phyloP scores from a whole-genome alignment of 2,888 invertebrate species.

The Drosophila koepferae region DNA sequence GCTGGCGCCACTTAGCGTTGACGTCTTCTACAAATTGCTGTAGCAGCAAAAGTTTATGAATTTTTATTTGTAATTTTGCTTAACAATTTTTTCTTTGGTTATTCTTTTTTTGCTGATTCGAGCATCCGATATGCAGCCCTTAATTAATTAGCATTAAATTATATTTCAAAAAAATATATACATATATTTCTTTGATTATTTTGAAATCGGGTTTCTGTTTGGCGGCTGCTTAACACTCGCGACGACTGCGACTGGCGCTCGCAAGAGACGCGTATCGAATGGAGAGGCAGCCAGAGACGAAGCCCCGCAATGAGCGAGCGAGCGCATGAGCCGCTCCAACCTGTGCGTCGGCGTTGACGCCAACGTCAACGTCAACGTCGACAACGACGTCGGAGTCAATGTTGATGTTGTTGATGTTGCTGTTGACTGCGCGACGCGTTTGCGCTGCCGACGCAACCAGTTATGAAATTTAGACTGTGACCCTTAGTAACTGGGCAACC shows the following conservation, averaged over 20 bases:
- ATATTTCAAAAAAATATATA: constrained; percentile 11
- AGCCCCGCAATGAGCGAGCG: constrained; percentile 51
- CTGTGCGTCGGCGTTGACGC: constrained; percentile 58
- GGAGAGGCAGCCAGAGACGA: constrained; percentile 54
- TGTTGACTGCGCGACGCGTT: constrained; percentile 4
- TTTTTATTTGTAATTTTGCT: neutral
- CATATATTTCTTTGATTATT: constrained; percentile 23
- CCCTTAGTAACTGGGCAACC: constrained; percentile 24
- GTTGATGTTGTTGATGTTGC: constrained; percentile 1
- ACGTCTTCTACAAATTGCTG: constrained; percentile 14
- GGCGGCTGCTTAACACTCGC: constrained; percentile 48
- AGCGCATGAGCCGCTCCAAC: constrained; percentile 54
- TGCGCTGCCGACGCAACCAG: constrained; percentile 21
- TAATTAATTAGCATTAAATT: constrained; percentile 45
- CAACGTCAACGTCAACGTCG: constrained; percentile 6
- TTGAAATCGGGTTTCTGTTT: constrained; percentile 43
- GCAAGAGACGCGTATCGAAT: constrained; percentile 77
- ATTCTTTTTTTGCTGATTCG: constrained; percentile 17
- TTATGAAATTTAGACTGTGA: constrained; percentile 32
- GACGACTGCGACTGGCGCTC: constrained; percentile 64
- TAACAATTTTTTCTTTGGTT: neutral
- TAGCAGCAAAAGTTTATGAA: constrained; percentile 19
- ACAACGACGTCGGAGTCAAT: constrained; percentile 14
- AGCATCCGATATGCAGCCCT: constrained; percentile 29
- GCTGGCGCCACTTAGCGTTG: constrained; percentile 29